Evolutionary conservation across 2,113 vertebrate species (phyloP).

Genomic region (Cottus gobio): DNA sequence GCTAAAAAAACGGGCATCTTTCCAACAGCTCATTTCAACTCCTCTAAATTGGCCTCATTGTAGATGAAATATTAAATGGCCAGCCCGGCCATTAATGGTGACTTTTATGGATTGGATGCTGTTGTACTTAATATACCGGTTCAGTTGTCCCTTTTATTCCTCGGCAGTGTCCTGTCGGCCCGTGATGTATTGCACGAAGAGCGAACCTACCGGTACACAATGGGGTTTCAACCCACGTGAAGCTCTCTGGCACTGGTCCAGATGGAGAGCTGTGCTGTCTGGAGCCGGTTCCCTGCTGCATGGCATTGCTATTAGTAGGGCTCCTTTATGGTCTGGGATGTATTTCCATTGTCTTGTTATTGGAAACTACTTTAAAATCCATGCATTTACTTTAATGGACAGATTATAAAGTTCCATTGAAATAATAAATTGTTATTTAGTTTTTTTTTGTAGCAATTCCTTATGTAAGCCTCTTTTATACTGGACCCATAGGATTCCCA

Average conservation of each 20-base stretch:
- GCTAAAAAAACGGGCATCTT: conserved; percentile 78
- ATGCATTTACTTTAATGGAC: neutral
- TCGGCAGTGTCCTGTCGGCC: conserved; percentile 76
- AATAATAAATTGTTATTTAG: neutral
- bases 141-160: conserved; percentile 83
- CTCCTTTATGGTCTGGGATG: neutral
- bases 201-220: conserved; percentile 69
- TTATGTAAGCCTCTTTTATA: neutral
- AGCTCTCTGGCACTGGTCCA: conserved; percentile 76
- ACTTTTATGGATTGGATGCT: conserved; percentile 84
- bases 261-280: conserved; percentile 46
- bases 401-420: neutral
- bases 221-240: conserved; percentile 72
- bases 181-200: conserved; percentile 77
- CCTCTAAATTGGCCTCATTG: conserved; percentile 84
- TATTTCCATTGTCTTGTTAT: neutral
- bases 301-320: neutral
- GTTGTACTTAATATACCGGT: conserved; percentile 80
- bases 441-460: neutral
- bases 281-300: neutral
- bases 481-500: neutral
- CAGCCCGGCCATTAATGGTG: conserved; percentile 79
- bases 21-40: conserved; percentile 79
- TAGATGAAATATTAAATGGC: conserved; percentile 85
- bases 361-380: neutral